A percentile compares a stretch with the other conserved stretches of the same genome.
Conservation (phyloP, 2,113 vertebrate species). For the Desmodus rotundus region DNA sequence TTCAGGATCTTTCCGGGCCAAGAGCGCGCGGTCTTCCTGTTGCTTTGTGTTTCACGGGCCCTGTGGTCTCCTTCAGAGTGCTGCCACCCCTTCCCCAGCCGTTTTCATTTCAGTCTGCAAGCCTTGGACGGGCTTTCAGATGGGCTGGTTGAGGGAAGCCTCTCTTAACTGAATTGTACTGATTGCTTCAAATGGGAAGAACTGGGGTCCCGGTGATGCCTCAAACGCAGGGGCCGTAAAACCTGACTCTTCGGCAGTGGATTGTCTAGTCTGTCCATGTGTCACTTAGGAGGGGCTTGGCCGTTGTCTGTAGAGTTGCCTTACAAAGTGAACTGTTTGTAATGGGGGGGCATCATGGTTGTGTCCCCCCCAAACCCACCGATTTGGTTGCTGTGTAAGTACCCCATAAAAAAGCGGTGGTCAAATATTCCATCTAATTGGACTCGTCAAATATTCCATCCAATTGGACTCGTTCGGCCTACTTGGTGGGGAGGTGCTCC, state of each 20-base stretch:
- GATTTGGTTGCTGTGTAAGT: background rate
- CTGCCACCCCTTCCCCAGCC: conserved; percentile 55
- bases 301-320: background rate
- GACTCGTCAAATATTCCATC: background rate
- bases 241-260: background rate
- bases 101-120: background rate
- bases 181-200: background rate
- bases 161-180: background rate
- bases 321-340: background rate
- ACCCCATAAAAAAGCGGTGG: background rate
- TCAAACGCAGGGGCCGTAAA: background rate
- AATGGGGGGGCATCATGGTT: background rate
- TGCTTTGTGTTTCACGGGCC: background rate
- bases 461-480: background rate
- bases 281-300: background rate
- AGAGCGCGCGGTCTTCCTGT: background rate
- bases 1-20: conserved; percentile 7
- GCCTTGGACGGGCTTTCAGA: background rate
- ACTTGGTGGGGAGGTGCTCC: background rate
- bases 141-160: background rate
- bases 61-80: background rate
- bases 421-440: background rate
- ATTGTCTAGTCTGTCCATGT: background rate
- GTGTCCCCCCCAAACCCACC: background rate
- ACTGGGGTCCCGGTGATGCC: background rate